Conservation (phyloP, 2,113 vertebrate species). For the Takifugu flavidus region DNA sequence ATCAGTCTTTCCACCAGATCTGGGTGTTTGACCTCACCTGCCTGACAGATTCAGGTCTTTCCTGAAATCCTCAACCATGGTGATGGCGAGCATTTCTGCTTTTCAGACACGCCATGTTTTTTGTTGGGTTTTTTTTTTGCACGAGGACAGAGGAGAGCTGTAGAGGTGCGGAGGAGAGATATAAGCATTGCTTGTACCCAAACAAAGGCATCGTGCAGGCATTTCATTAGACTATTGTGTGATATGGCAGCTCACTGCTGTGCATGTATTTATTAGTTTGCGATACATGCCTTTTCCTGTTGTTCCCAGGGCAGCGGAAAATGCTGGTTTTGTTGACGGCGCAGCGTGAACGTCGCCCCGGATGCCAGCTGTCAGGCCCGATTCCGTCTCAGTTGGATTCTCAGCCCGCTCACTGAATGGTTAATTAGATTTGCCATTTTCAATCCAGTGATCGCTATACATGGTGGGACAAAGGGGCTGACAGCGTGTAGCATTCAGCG, state of each 20-base stretch:
- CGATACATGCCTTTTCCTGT: slow-evolving; percentile 76
- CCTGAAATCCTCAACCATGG: too few species aligned
- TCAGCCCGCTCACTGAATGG: slow-evolving; percentile 83
- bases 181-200: slow-evolving; percentile 75
- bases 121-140: too few species aligned
- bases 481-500: slow-evolving; percentile 89
- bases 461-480: slow-evolving; percentile 83
- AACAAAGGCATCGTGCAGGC: slow-evolving; percentile 77
- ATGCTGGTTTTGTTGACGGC: slow-evolving; percentile 77
- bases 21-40: too few species aligned
- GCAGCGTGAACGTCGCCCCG: slow-evolving; percentile 76
- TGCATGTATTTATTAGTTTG: slow-evolving; percentile 79
- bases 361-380: slow-evolving; percentile 84
- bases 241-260: slow-evolving; percentile 74
- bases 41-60: too few species aligned
- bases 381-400: slow-evolving; percentile 75
- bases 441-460: slow-evolving; percentile 88
- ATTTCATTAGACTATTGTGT: slow-evolving; percentile 77
- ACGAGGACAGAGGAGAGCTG: slow-evolving; percentile 25
- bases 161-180: slow-evolving; percentile 61
- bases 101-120: not conserved
- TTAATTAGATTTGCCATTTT: slow-evolving; percentile 95
- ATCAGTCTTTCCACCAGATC: too few species aligned
- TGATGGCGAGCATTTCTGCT: not conserved
- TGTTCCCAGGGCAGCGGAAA: slow-evolving; percentile 74